These are phyloP conservation scores for Aradus depressus DNA, from an alignment of 2,888 invertebrate species.

Conservation along the genomic window DNA sequence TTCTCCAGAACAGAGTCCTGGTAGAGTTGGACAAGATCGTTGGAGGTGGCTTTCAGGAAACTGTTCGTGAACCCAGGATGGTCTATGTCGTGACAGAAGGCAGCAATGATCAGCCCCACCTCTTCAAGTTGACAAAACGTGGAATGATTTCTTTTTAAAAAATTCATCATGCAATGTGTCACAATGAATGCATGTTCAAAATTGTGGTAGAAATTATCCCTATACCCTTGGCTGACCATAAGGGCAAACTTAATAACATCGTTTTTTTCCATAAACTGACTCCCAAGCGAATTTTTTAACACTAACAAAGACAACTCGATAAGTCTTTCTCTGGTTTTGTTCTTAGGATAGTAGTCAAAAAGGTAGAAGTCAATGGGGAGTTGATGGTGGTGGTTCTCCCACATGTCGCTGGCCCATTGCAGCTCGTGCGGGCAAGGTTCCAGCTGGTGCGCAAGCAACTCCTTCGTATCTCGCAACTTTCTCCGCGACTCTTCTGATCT, in stretches of 20 bases:
- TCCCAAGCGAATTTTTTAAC: no score
- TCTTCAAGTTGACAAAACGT: neutral
- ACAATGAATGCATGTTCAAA: slow-evolving; percentile 9
- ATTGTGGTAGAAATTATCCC: slow-evolving; percentile 11
- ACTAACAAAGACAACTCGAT: no score
- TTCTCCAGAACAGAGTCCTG: slow-evolving; percentile 5
- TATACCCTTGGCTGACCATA: slow-evolving; percentile 1
- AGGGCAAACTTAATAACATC: slow-evolving; percentile 3
- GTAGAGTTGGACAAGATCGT: slow-evolving; percentile 5
- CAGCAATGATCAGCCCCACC: slow-evolving; percentile 1
- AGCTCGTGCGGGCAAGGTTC: no score
- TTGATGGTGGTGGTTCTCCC: no score
- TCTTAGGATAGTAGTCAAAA: no score
- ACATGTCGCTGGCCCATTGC: no score
- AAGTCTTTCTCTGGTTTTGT: no score
- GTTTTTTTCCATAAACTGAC: no score
- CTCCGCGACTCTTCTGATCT: no score
- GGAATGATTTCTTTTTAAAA: neutral
- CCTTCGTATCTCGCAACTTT: no score
- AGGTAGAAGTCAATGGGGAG: no score
- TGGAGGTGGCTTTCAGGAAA: slow-evolving; percentile 3
- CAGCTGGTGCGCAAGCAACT: no score
- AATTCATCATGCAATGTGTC: slow-evolving; percentile 5
- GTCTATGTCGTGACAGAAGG: slow-evolving; percentile 14
- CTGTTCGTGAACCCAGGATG: slow-evolving; percentile 12